These are phyloP conservation scores for Tethea ocularis DNA, from an alignment of 2,888 invertebrate species.

Conservation along the genomic window DNA sequence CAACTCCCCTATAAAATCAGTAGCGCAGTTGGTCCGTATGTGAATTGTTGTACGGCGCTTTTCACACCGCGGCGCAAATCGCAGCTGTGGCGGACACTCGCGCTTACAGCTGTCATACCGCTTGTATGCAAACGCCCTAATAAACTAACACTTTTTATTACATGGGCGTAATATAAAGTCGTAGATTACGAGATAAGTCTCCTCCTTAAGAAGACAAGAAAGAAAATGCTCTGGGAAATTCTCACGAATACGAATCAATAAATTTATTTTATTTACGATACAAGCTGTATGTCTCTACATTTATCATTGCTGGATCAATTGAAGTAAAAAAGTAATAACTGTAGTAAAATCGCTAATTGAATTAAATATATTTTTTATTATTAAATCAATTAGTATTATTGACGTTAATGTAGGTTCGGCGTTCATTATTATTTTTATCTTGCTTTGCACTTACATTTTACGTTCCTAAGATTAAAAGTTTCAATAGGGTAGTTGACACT, in stretches of 20 bases:
- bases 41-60: slow-evolving; percentile 67
- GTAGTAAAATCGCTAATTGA: too few species aligned
- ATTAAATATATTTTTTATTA: too few species aligned
- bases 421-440: too few species aligned
- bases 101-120: slow-evolving; percentile 61
- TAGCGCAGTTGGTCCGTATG: slow-evolving; percentile 61
- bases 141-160: slow-evolving; percentile 78
- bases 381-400: too few species aligned
- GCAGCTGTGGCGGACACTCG: slow-evolving; percentile 65
- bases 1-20: slow-evolving; percentile 61
- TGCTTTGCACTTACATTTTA: too few species aligned
- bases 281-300: background rate
- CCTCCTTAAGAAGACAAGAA: slow-evolving; percentile 10
- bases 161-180: slow-evolving; percentile 32
- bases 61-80: slow-evolving; percentile 70
- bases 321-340: too few species aligned
- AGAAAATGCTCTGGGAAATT: background rate
- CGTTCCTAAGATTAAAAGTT: too few species aligned
- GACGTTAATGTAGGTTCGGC: too few species aligned
- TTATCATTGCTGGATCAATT: too few species aligned
- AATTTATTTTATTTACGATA: background rate
- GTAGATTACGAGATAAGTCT: slow-evolving; percentile 18
- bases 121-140: slow-evolving; percentile 80
- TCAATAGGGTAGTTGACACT: too few species aligned
- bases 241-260: background rate